A percentile compares a stretch with the other conserved stretches of the same genome.
phyloP scores from a whole-genome alignment of 2,797 vertebrate genomes.

The Mus spretus region DNA sequence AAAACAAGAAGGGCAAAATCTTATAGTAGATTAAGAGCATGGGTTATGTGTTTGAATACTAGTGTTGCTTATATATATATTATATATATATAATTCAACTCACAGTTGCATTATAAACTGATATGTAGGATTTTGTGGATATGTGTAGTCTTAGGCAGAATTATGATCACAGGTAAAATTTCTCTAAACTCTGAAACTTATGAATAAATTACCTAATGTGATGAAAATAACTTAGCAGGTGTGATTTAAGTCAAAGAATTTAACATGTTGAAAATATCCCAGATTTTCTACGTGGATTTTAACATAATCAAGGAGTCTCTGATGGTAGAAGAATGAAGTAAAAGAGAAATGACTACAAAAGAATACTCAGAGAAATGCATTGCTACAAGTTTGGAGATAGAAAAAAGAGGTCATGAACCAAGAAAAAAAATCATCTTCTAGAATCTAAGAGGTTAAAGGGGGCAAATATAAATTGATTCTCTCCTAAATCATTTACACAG shows the following conservation, averaged over 20 bases:
- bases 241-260: constrained; percentile 27
- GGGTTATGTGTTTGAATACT: constrained; percentile 13
- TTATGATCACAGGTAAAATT: not conserved
- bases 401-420: not conserved
- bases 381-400: not conserved
- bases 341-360: not conserved
- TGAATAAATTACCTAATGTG: not conserved
- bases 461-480: not conserved
- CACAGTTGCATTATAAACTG: not conserved
- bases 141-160: not conserved
- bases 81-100: too few species aligned
- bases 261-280: not conserved
- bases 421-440: constrained; percentile 5
- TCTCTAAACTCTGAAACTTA: not conserved
- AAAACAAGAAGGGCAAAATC: not conserved
- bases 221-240: constrained; percentile 31
- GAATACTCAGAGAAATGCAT: not conserved
- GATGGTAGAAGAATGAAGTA: not conserved
- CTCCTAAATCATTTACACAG: not conserved
- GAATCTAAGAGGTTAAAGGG: not conserved
- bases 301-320: not conserved
- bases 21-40: constrained; percentile 16
- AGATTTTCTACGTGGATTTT: not conserved
- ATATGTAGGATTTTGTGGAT: not conserved
- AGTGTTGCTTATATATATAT: not conserved